Base-by-base conservation (phyloP, 2,797 vertebrate species). In the Champsocephalus gunnari region DNA sequence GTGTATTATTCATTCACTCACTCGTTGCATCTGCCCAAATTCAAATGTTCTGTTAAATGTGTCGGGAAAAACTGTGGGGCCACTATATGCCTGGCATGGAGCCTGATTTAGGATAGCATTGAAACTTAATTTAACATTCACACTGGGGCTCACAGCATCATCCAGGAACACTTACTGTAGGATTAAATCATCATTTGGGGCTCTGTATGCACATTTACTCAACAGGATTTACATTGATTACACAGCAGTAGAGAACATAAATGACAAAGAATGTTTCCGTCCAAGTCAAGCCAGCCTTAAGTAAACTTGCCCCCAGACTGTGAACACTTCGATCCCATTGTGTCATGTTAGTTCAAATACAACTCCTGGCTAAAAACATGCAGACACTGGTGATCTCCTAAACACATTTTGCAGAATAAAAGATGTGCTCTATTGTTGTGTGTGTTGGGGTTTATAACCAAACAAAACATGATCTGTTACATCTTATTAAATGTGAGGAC, bases 121-220 rank as follows among this genome's bases (percentile, higher is more conserved):
- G 70, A 72, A 80, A 90, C 85, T 88, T 90, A 76, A 92, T 91
- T 92, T 86, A 81, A 86, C 82, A 86, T 85, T 90, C 86, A 83
- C 64, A 84, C 58, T 79, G 69, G 60, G 65, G 68, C 76, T 79
- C 28, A 28, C 28, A 28, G 71, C 43, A 66, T 81, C 83, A 77
- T 83, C 75, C 57, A 68, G 85, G 76, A 91, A 82, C 81, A 90
- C 81, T 92, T 89, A 89, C 75, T 87, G 80, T 80, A 76, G 60
- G 72, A 78, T 90, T 89, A 90, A 90, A 93, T 93, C 84, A 93
- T 84, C 79, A 80, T 83, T 80, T 49, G 53, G 56, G 72, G 73
- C 80, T 93, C 81, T 75, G 77, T 79, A 80, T 87, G 77, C 89
- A 90, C 86, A 86, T 92, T 88, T 56, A 89, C 77, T 88, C 85